A percentile compares a stretch with the other conserved stretches of the same genome.
phyloP scores from a whole-genome alignment of 2,113 vertebrate genomes.

The Odocoileus virginianus region DNA sequence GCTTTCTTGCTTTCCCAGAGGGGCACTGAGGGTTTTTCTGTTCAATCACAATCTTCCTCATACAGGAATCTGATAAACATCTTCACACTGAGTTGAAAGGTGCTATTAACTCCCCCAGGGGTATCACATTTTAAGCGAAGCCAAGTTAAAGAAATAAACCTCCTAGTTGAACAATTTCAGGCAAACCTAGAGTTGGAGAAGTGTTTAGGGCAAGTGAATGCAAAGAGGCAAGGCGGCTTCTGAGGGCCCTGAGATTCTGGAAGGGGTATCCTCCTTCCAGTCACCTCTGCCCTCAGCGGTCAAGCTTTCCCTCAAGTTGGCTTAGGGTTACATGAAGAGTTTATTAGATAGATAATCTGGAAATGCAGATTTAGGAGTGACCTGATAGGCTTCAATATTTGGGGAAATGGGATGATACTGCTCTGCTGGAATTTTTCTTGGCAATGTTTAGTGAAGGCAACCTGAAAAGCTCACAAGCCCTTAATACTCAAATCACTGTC shows the following conservation, averaged over 20 bases:
- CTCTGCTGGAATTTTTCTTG: background rate
- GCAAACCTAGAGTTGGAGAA: background rate
- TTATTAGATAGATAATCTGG: background rate
- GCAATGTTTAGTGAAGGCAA: background rate
- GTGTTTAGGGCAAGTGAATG: background rate
- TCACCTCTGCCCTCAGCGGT: too few species aligned
- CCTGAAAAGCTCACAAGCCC: background rate
- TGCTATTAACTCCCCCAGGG: background rate
- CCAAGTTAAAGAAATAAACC: slow-evolving; percentile 31
- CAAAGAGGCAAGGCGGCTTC: background rate
- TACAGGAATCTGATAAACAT: slow-evolving; percentile 3
- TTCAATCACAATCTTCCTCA: background rate
- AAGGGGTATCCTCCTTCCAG: background rate
- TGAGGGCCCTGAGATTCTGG: background rate
- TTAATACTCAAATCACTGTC: background rate
- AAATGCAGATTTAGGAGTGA: background rate
- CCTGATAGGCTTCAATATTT: background rate
- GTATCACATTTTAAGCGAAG: slow-evolving; percentile 16
- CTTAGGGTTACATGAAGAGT: background rate
- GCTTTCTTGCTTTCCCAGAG: background rate
- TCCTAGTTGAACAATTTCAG: slow-evolving; percentile 5
- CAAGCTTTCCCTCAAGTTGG: background rate
- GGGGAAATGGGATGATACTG: background rate
- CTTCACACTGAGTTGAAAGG: background rate
- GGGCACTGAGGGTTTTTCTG: background rate